Evolutionary conservation across 2,797 vertebrate genomes (phyloP), one percentile per base, ranked within the genome.

Genomic region (Siniperca undulata): DNA sequence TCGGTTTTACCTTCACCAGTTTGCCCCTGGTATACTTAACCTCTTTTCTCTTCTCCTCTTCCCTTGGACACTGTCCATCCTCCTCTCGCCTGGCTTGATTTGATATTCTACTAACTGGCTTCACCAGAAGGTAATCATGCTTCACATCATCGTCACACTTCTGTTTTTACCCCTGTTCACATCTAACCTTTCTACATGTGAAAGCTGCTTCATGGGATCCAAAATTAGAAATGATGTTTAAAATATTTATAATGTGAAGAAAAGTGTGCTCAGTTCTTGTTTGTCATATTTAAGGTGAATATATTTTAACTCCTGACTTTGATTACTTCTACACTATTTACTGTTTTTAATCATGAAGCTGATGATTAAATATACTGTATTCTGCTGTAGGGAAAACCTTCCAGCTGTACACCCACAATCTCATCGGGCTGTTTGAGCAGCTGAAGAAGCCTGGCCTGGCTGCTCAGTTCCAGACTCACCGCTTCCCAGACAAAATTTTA

Each of bases 331-430:
- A 9, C 16, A n/a, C 17, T 16, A 2, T 10, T 58, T 19, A 17
- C 11, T 55, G 20, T 50, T 78, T 59, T 70, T 44, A 46, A n/a
- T 42, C 20, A 12, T 70, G 16, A 76, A 38, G 46, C 38, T 84
- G 9, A 67, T 50, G 20, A 36, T 34, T 44, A 16, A 56, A 71
- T 81, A 4, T 70, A 0, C 14, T 74, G 10, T 62, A 0, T 74
- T 70, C 50, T 40, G n/a, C 82, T 77, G 2, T 82, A 99, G 98
- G 98, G 78, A 99, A 97, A 96, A 97, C 97, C 22, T 98, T 98
- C 95, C 98, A 99, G 90, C 96, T 99, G 66, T 99, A 99, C 89
- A 99, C 99, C 81, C 99, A 99, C 89, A 99, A 99, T 88, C 96
- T 99, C 85, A 98, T 98, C 74, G 98, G 98, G 62, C 96, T 98